phyloP scores from a whole-genome alignment of 2,113 vertebrate species.

The Narcine bancroftii region DNA sequence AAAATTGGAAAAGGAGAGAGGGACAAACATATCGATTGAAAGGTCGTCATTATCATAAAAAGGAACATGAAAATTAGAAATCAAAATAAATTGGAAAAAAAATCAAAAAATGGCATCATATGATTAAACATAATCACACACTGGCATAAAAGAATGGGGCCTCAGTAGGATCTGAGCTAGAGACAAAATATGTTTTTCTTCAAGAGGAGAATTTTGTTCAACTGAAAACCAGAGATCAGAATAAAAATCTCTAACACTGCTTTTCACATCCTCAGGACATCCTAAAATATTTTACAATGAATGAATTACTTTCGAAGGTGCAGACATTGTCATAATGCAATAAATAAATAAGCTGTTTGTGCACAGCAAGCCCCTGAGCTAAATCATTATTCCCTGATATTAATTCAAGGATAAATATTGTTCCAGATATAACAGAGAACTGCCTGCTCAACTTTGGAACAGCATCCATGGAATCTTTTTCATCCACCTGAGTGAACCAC shows the following conservation, averaged over 20 bases:
- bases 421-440: not conserved
- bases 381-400: too few relatives aligned
- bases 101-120: not conserved
- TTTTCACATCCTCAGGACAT: not conserved
- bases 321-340: not conserved
- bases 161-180: not conserved
- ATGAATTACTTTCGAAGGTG: not conserved
- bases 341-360: not conserved
- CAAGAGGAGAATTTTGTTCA: not conserved
- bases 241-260: not conserved
- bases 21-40: not conserved
- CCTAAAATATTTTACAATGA: not conserved
- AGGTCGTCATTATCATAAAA: not conserved
- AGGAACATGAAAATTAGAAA: not conserved
- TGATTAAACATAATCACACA: not conserved
- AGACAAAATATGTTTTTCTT: not conserved
- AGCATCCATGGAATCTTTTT: not conserved
- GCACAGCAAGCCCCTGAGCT: not conserved
- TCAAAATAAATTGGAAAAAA: not conserved
- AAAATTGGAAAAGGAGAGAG: not conserved
- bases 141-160: not conserved
- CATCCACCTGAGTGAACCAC: not conserved
- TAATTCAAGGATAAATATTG: not conserved
- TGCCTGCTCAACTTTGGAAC: not conserved
- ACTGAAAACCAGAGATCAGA: too few relatives aligned